phyloP scores from a whole-genome alignment of 2,113 vertebrate species.

The Tupaia tana region DNA sequence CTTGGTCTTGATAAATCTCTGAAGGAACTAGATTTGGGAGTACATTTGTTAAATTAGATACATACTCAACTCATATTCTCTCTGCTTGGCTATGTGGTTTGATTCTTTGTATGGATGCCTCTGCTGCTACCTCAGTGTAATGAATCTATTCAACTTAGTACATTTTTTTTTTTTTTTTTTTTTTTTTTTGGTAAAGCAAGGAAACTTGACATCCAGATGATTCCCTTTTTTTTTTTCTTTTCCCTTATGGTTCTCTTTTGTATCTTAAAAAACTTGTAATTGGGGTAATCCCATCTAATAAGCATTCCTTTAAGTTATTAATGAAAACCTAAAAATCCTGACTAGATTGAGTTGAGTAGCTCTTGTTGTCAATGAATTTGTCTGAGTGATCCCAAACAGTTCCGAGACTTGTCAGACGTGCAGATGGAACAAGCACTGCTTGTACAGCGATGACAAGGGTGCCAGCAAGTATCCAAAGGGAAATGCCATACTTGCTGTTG shows the following conservation, averaged over 20 bases:
- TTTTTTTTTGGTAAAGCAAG: background rate
- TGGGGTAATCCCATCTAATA: background rate
- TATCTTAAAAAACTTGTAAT: background rate
- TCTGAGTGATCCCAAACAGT: background rate
- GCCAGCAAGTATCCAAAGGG: no score
- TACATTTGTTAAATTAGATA: background rate
- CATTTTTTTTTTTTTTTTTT: no score
- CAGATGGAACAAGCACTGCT: background rate
- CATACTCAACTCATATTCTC: background rate
- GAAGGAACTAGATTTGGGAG: background rate
- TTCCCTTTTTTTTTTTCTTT: background rate
- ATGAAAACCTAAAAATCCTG: no score
- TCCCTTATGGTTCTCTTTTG: background rate
- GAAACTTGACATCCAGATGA: background rate
- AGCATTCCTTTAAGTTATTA: background rate
- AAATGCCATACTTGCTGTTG: background rate
- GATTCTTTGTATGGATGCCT: background rate
- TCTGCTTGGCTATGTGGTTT: background rate
- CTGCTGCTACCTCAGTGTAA: background rate
- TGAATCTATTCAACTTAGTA: background rate
- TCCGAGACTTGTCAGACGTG: background rate
- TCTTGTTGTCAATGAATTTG: background rate
- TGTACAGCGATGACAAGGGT: accelerated
- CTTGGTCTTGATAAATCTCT: background rate
- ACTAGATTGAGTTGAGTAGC: background rate